Evolutionary conservation across 2,888 invertebrate species (phyloP).

Genomic region (Aspidiotus destructor): DNA sequence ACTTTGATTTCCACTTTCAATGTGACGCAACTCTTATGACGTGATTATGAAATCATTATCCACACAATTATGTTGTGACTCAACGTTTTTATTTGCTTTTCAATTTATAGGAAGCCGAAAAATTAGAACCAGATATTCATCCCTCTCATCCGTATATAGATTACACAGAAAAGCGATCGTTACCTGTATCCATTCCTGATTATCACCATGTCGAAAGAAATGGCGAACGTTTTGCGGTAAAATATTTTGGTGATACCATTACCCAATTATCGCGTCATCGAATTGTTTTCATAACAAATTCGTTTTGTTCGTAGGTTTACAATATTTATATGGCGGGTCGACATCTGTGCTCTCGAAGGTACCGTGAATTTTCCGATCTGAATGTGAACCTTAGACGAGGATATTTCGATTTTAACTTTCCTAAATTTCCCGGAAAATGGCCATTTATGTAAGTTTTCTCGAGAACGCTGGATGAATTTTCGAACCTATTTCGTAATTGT

Average conservation of each 20-base stretch:
- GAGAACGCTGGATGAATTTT: too few species aligned
- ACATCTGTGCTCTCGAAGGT: slow-evolving; percentile 90
- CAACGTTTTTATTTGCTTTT: not conserved
- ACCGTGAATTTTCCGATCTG: slow-evolving; percentile 86
- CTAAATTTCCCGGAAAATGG: slow-evolving; percentile 97
- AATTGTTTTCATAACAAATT: not conserved
- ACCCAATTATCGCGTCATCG: not conserved
- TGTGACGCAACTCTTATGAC: not conserved
- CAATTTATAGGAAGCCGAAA: slow-evolving; percentile 41
- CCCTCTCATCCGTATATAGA: slow-evolving; percentile 73
- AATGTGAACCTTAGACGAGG: slow-evolving; percentile 84
- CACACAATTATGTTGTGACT: not conserved
- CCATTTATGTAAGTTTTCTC: slow-evolving; percentile 61
- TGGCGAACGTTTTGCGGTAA: slow-evolving; percentile 79
- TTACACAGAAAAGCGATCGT: slow-evolving; percentile 79
- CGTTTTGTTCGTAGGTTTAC: slow-evolving; percentile 50
- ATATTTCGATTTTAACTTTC: slow-evolving; percentile 90
- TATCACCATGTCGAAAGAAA: slow-evolving; percentile 80
- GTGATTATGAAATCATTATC: not conserved
- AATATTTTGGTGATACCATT: not conserved
- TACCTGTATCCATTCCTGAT: slow-evolving; percentile 63
- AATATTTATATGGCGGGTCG: slow-evolving; percentile 99
- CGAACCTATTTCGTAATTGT: slow-evolving; percentile 13
- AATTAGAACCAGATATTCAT: slow-evolving; percentile 57
- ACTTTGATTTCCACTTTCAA: too few species aligned